These are phyloP conservation scores for Rotaria macrura DNA, from an alignment of 2,888 invertebrate genomes.

Conservation along the genomic window DNA sequence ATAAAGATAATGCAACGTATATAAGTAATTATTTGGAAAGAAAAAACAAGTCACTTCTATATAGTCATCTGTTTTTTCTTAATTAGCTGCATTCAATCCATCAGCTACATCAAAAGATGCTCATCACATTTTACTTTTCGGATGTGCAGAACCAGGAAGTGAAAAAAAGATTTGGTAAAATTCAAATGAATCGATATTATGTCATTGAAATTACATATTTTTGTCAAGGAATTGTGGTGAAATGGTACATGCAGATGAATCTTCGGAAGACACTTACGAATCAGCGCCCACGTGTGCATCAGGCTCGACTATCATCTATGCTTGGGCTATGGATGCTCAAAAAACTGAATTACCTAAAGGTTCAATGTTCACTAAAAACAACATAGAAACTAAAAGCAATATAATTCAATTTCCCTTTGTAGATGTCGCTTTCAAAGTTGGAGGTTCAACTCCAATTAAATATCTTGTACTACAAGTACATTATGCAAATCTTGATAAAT, in stretches of 20 bases:
- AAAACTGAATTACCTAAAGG: constrained; percentile 53
- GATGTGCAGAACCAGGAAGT: constrained; percentile 51
- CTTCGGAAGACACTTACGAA: constrained; percentile 34
- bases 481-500: constrained; percentile 50
- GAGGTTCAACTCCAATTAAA: constrained; percentile 51
- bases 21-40: constrained; percentile 41
- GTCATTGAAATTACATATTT: not conserved
- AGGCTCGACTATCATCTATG: constrained; percentile 53
- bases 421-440: constrained; percentile 55
- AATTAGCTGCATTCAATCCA: constrained; percentile 53
- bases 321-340: constrained; percentile 58
- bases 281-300: constrained; percentile 41
- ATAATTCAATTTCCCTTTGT: constrained; percentile 37
- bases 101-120: constrained; percentile 54
- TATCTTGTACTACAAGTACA: constrained; percentile 56
- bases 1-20: constrained; percentile 41
- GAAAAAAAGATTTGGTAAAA: constrained; percentile 41
- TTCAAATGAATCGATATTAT: not conserved
- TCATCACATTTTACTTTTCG: constrained; percentile 57
- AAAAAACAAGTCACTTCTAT: not conserved
- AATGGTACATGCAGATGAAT: constrained; percentile 38
- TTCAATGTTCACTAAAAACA: constrained; percentile 35
- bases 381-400: not conserved
- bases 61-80: not conserved
- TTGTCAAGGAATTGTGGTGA: constrained; percentile 53